Percentiles rank a stretch among this genome's conserved stretches.
Evolutionary conservation across 2,797 vertebrate genomes (phyloP).

Genomic region (Dermochelys coriacea): DNA sequence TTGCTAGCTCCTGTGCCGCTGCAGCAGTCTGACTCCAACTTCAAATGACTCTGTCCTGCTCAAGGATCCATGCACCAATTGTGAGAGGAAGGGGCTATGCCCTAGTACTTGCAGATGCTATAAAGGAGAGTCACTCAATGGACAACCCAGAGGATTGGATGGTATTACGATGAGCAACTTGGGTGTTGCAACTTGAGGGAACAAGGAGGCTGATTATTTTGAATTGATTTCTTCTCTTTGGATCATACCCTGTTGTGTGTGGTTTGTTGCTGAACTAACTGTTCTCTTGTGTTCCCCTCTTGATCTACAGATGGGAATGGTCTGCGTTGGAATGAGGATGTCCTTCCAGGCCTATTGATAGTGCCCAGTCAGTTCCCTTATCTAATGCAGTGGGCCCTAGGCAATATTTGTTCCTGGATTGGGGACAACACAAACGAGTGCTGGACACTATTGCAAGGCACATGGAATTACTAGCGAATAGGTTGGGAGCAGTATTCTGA

Average conservation of each 20-base stretch:
- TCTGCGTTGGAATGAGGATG: neutral
- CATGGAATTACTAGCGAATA: neutral
- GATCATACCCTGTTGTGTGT: neutral
- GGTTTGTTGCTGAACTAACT: neutral
- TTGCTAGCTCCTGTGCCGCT: too few relatives aligned
- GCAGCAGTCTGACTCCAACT: too few relatives aligned
- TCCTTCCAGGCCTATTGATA: neutral
- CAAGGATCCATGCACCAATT: neutral
- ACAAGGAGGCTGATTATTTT: neutral
- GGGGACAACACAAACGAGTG: neutral
- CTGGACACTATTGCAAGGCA: neutral
- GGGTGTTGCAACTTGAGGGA: neutral
- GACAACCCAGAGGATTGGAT: neutral
- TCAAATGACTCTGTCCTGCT: neutral
- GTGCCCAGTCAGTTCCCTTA: neutral
- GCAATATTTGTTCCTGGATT: accelerated
- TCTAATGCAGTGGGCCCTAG: neutral
- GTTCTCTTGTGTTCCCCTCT: accelerated
- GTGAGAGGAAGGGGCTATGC: neutral
- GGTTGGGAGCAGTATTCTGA: neutral
- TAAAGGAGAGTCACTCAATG: neutral
- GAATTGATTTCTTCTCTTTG: neutral
- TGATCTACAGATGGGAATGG: accelerated
- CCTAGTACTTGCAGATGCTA: accelerated
- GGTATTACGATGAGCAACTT: accelerated